Evolutionary conservation across 2,113 vertebrate species (phyloP).

Genomic region (Odocoileus hemionus): DNA sequence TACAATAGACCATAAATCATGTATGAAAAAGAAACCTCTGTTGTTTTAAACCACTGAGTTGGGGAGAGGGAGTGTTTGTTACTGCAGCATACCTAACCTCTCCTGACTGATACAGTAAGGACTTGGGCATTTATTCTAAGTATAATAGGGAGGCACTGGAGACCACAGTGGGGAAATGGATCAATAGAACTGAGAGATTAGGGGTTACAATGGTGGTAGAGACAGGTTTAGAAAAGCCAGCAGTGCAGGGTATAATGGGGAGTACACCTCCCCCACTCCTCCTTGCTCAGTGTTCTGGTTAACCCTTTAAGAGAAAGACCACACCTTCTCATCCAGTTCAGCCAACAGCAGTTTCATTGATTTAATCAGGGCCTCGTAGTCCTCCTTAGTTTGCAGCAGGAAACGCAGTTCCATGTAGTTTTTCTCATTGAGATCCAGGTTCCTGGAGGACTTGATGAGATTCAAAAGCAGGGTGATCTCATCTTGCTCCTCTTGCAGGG

Average conservation of each 20-base stretch:
- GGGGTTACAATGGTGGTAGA: background rate
- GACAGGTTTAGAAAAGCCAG: background rate
- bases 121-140: background rate
- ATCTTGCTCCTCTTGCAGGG: conserved; percentile 62
- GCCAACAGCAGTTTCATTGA: conserved; percentile 70
- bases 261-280: background rate
- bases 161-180: background rate
- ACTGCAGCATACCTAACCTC: background rate
- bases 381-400: conserved; percentile 67
- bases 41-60: background rate
- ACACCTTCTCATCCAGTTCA: conserved; percentile 77
- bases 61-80: background rate
- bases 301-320: background rate
- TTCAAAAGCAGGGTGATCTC: conserved; percentile 52
- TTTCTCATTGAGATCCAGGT: conserved; percentile 52
- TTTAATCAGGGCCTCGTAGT: conserved; percentile 70
- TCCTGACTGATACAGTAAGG: background rate
- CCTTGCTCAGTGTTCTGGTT: background rate
- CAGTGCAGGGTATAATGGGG: too few relatives aligned
- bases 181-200: background rate
- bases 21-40: background rate
- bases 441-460: conserved; percentile 51
- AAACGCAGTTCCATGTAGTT: conserved; percentile 48
- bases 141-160: background rate
- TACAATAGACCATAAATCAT: rapidly evolving